Percentiles rank a stretch among this genome's conserved stretches.
These are phyloP conservation scores for Reinhardtius hippoglossoides DNA, from an alignment of 2,113 vertebrate genomes.

Conservation along the genomic window DNA sequence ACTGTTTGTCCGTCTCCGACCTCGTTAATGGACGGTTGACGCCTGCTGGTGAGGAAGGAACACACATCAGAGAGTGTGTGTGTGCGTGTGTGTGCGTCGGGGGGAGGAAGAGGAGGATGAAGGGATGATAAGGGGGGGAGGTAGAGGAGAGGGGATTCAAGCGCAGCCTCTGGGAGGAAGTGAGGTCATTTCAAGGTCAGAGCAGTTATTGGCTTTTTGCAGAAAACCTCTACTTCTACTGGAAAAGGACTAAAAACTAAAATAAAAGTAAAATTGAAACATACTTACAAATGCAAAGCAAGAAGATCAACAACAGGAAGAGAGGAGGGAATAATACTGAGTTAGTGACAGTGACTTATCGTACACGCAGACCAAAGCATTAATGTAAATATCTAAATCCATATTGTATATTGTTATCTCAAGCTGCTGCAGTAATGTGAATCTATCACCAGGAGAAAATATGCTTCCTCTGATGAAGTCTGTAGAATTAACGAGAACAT, in stretches of 20 bases:
- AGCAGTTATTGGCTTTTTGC: conserved; percentile 31
- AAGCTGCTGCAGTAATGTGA: no score
- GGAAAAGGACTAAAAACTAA: conserved; percentile 45
- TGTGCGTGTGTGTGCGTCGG: neutral
- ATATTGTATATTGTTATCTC: no score
- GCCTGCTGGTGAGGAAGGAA: conserved; percentile 51
- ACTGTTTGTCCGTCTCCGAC: conserved; percentile 14
- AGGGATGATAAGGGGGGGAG: neutral
- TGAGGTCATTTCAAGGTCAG: conserved; percentile 40
- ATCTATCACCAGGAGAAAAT: no score
- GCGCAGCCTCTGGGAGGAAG: conserved; percentile 57
- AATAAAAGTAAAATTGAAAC: conserved; percentile 56
- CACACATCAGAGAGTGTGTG: conserved; percentile 47
- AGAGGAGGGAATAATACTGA: conserved; percentile 71
- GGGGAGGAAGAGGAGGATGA: neutral
- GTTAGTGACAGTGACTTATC: conserved; percentile 43
- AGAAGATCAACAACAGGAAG: conserved; percentile 77
- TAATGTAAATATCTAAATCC: neutral
- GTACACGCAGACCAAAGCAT: neutral
- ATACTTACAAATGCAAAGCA: conserved; percentile 83
- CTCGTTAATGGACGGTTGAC: conserved; percentile 17
- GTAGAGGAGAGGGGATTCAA: conserved; percentile 30
- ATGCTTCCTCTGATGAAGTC: no score
- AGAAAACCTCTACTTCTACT: conserved; percentile 69
- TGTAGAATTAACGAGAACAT: no score